Percentiles rank a stretch among this genome's conserved stretches.
Conservation (phyloP, 2,113 vertebrate species). For the Pluvialis apricaria region DNA sequence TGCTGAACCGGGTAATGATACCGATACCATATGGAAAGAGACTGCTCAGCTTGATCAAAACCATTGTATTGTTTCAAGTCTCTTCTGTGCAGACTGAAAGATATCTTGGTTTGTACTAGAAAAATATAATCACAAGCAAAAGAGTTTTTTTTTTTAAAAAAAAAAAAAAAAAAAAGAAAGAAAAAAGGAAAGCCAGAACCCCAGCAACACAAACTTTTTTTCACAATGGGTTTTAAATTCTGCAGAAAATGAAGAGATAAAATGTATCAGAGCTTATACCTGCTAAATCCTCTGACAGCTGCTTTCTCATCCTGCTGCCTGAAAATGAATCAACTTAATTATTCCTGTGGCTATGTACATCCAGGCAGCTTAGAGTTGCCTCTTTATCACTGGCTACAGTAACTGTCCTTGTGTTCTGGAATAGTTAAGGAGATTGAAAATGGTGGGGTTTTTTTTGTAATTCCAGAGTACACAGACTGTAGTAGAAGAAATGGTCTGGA, state of each 20-base stretch:
- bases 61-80: not conserved
- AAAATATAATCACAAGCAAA: not conserved
- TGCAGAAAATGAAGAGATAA: not conserved
- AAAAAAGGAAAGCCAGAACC: not conserved
- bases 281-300: slow-evolving; percentile 20
- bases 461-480: not conserved
- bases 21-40: not conserved
- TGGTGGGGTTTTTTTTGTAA: not conserved
- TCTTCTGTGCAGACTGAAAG: not conserved
- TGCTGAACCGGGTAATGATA: not conserved
- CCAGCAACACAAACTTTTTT: not conserved
- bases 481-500: not conserved
- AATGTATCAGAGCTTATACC: slow-evolving; percentile 10
- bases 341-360: not conserved
- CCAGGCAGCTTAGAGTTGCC: not conserved
- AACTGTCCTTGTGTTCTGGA: slow-evolving; percentile 14
- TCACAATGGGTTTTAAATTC: not conserved
- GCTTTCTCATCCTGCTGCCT: slow-evolving; percentile 21
- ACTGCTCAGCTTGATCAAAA: not conserved
- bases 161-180: not conserved
- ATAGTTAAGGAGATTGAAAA: slow-evolving; percentile 8
- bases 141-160: not conserved
- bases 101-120: not conserved
- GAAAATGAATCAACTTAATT: slow-evolving; percentile 51
- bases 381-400: not conserved